Base-by-base conservation (phyloP, 2,113 vertebrate species). In the Lepus timidus region DNA sequence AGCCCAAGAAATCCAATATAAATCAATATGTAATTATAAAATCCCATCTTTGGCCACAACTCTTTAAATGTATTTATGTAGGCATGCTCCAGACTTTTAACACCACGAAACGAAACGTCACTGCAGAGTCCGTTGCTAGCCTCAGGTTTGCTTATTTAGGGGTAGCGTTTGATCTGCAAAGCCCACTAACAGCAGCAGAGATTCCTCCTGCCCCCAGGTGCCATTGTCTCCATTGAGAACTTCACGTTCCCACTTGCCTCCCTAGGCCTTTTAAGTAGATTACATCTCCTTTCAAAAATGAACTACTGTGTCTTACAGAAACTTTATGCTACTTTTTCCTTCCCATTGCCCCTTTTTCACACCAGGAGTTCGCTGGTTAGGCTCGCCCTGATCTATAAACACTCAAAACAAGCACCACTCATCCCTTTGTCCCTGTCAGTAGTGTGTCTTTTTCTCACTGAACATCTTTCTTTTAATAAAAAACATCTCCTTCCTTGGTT, bases 21-120 rank as follows among this genome's bases (percentile, higher is more conserved):
- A 95, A 94, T 97, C 92, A 87, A 95, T 97, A 93, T 65, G 79
- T 94, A 94, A 95, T 95, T 95, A 96, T 78, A 93, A 93, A 90
- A 91, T 64, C 78, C 80, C 27, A 29, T 93, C 49, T 68, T 88
- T 78, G 83, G 71, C 83, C 82, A 67, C 11, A 68, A 39, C 36
- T 92, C 52, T 49, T 85, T 85, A 95, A 91, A 51, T 78, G 27
- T 52, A 70, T 90, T 92, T 88, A 85, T 65, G 55, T 95, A 90
- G 58, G 78, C 31, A 70, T 14, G 9, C 6, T 61, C 36, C 16
- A 27, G 67, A 93, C 78, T 88, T 90, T 39, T 68, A 88, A 64
- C 29, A 73, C 23, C 36, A 44, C 44, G 65, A 83, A 23, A 68
- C 62, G 19, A 31, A 44, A 29, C 36, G 36, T 36, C 36, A 36